These are phyloP conservation scores for Aporophyla nigra DNA, from an alignment of 2,888 invertebrate genomes.

Conservation along the genomic window DNA sequence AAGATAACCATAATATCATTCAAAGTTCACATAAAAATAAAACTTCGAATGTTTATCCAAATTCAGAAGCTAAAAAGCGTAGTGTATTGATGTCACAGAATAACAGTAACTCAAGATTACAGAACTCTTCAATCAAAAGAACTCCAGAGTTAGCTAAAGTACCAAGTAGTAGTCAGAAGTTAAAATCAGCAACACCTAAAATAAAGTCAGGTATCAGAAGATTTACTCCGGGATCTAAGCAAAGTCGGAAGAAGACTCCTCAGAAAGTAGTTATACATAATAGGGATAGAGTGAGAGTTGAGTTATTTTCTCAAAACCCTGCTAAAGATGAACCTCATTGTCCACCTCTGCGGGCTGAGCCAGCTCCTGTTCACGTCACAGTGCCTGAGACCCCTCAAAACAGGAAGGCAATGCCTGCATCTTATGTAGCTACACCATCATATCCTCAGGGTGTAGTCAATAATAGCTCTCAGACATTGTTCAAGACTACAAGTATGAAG, in stretches of 20 bases:
- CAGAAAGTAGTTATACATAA: constrained; percentile 75
- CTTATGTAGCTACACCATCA: constrained; percentile 85
- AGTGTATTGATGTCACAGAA: constrained; percentile 75
- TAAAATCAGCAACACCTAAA: constrained; percentile 81
- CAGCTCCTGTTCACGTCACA: constrained; percentile 54
- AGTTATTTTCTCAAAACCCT: constrained; percentile 78
- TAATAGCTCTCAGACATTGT: constrained; percentile 80
- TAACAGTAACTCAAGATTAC: constrained; percentile 69
- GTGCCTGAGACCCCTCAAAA: constrained; percentile 83
- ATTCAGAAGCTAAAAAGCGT: constrained; percentile 75
- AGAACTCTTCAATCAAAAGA: constrained; percentile 72
- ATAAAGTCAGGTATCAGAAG: constrained; percentile 84
- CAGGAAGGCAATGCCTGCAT: constrained; percentile 76
- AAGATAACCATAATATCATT: constrained; percentile 68
- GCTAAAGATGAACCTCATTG: constrained; percentile 68
- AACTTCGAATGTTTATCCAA: constrained; percentile 25
- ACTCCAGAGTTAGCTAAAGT: constrained; percentile 79
- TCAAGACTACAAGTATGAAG: constrained; percentile 91
- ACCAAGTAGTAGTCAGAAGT: constrained; percentile 74
- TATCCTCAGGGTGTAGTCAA: constrained; percentile 83
- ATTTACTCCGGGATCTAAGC: constrained; percentile 82
- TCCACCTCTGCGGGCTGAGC: constrained; percentile 56
- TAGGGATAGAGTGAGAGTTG: constrained; percentile 84
- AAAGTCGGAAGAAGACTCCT: constrained; percentile 80
- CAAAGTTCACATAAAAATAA: constrained; percentile 70